Evolutionary conservation across 2,888 invertebrate genomes (phyloP), one percentile per base, ranked within the genome.

Genomic region (Dioctria rufipes): DNA sequence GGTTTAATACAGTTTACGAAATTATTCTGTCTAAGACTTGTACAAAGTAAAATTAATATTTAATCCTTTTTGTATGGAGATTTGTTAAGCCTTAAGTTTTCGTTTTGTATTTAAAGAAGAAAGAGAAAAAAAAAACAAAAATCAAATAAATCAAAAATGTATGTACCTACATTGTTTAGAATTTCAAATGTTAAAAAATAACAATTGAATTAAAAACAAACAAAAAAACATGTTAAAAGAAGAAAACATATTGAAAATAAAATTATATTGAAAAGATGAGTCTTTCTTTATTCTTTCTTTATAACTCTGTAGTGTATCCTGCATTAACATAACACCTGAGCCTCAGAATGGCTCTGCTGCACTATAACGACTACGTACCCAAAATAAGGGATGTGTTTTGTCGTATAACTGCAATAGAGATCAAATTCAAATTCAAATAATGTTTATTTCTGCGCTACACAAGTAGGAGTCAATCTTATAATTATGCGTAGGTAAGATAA

Each of bases 21-120:
- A 73, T 63, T 77, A 63, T 60, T 77, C 77, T 49, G 63, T 77
- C 77, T 77, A 63, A 77, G 77, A 77, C 46, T 77, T 77, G 77
- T 77, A 77, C 77, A 77, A 77, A 77, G 25, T 77, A 77, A 77
- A 13, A 63, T 46, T 63, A 77, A 77, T 13, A 77, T 40, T 49
- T 43, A 58, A 77, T 60, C 43, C 60, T 77, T 63, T 77, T 77
- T 77, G 63, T 77, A 77, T 77, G 63, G 9, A 63, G 11, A 46
- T 77, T 63, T 58, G 60, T 73, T 73, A 40, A 54, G 8, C 73
- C 51, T 69, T 69, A 51, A 69, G 73, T 73, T 73, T 58, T 58
- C 58, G 73, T 73, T 73, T 73, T 73, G 42, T 73, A 73, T 73
- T 73, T 42, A 66, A 66, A 58, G 42, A 58, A 25, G 9, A 25